Evolutionary conservation across 2,888 invertebrate genomes (phyloP), one percentile per base, ranked within the genome.

Genomic region (Helicoverpa assulta): DNA sequence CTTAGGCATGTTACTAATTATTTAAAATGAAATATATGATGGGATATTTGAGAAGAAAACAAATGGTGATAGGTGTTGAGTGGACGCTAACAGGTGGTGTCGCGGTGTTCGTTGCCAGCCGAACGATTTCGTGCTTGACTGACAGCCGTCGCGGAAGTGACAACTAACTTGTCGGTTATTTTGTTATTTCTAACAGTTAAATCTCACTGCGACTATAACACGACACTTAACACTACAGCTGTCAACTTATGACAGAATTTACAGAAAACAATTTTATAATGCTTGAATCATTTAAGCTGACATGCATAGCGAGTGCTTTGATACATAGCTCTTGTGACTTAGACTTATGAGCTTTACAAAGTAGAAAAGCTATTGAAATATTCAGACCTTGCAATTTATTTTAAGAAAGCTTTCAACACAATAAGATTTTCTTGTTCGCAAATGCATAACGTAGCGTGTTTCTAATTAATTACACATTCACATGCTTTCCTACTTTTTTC

Each of bases 1-100:
- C 54, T 79, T 61, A 37, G 80, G 73, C 78, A 74, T 61, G 62
- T 82, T 83, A 78, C 78, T 78, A 80, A 67, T 83, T 79, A 73
- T 68, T 64, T 29, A 51, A 71, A 67, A 76, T 67, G 59, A 70
- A 47, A 47, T 47, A 69, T 72, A 79, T 67, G 62, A 76, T 63
- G 58, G 50, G 54, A 61, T 75, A 76, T 76, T 73, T 72, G 63
- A 68, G 72, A 73, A 78, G 76, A 82, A 78, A 82, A 83, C 81
- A 83, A 80, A 80, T 71, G 67, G 63, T 81, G 86, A 75, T 82
- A 82, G 80, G 76, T 80, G 83, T 74, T 80, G 87, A 88, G 86
- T 87, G 80, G 85, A 77, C 73, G 88, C 81, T 84, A 88, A 91
- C 88, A 88, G 88, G 75, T 76, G 88, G 86, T 88, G 90, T 89